A percentile compares a stretch with the other conserved stretches of the same genome.
These are phyloP conservation scores for Prunella himalayana DNA, from an alignment of 2,113 vertebrate species.

Conservation along the genomic window DNA sequence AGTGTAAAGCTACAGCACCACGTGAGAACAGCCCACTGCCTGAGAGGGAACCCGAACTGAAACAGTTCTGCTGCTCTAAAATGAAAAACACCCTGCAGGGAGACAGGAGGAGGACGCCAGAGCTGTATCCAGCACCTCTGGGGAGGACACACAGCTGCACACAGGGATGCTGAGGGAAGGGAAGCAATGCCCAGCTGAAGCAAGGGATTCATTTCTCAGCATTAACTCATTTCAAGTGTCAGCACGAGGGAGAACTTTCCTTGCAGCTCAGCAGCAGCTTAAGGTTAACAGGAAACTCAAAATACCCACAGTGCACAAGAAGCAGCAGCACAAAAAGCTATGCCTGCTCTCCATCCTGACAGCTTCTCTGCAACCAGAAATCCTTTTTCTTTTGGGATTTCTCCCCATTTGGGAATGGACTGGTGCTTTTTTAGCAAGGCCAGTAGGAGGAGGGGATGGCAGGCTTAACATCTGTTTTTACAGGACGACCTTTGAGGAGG, in stretches of 20 bases:
- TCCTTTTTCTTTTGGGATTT: neutral
- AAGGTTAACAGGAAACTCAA: neutral
- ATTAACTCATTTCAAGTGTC: neutral
- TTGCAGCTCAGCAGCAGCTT: neutral
- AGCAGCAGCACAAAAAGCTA: neutral
- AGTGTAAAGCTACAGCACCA: neutral
- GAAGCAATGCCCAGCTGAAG: neutral
- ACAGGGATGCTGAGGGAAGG: neutral
- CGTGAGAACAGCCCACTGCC: neutral
- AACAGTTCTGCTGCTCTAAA: neutral
- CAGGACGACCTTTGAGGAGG: neutral
- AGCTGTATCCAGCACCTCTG: accelerated
- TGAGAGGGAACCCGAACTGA: accelerated
- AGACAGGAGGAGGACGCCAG: accelerated
- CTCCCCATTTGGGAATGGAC: neutral
- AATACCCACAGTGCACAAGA: neutral
- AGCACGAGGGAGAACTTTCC: neutral
- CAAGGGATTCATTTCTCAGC: neutral
- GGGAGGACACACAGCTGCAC: neutral
- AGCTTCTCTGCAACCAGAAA: neutral
- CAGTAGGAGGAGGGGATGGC: accelerated
- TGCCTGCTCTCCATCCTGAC: accelerated
- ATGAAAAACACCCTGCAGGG: neutral
- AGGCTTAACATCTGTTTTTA: neutral
- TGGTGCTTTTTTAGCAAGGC: neutral